Evolutionary conservation across 2,113 vertebrate species (phyloP), one percentile per base, ranked within the genome.

Genomic region (Heterotilapia buettikoferi): DNA sequence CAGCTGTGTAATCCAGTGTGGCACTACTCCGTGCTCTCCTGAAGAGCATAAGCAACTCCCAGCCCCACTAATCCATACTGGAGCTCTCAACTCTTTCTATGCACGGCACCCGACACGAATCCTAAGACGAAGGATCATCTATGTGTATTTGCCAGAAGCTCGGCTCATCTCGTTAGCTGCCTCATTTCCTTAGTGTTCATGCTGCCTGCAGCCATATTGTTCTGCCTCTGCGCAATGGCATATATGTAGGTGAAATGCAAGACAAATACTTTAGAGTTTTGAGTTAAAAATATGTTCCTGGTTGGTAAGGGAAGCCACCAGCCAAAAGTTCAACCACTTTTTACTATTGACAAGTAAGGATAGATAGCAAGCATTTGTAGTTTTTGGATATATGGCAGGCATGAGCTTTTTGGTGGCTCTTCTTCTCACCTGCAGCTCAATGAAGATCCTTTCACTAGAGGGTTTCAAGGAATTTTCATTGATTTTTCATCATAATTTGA

Each of bases 41-140:
- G 88, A 90, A 92, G 87, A 94, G 93, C 89, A 84, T 89, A 90
- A 95, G 90, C 90, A 94, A 93, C 91, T 93, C 90, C 68, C 81
- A 89, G 87, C 84, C 78, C 31, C 45, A 36, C 87, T 96, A 94
- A 94, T 95, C 93, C 92, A 94, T 82, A 86, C 84, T 66, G 92
- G 83, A 91, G 87, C 90, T 84, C 91, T 90, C 87, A 16, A 68
- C 88, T 82, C 91, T 85, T 73, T 95, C 89, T 87, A 66, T 79
- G 89, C 91, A 76, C 56, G 26, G 86, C 78, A 19, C 79, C 87
- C 29, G 63, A 85, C 90, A 92, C 26, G 5, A 87, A 89, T 94
- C 85, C 89, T 90, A 88, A 92, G 84, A 90, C 83, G 78, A 82
- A 57, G 89, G 90, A 94, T 95, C 89, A 91, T 90, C 87, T 93